Percentiles rank a stretch among this genome's conserved stretches.
phyloP scores from a whole-genome alignment of 2,113 vertebrate species.

The Dasyornis broadbenti region DNA sequence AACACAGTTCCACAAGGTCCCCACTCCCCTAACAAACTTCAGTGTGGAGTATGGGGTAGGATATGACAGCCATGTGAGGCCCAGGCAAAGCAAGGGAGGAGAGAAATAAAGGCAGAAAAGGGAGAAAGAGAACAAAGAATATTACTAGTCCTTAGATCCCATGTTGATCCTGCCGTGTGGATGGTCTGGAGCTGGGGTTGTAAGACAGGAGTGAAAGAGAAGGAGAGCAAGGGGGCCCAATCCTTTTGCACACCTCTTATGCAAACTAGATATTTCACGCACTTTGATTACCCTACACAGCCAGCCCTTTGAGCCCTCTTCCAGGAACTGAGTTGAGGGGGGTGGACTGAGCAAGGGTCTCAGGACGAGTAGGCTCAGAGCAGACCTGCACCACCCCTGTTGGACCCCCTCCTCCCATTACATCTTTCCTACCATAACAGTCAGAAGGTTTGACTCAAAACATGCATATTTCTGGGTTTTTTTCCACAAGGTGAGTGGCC shows the following conservation, averaged over 20 bases:
- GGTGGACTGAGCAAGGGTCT: background rate
- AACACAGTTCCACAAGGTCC: background rate
- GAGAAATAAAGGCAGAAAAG: background rate
- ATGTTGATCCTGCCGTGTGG: fast-evolving
- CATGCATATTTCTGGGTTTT: background rate
- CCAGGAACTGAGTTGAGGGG: background rate
- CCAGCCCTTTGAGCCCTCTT: background rate
- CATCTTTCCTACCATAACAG: background rate
- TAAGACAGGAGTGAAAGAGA: background rate
- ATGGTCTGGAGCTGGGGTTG: background rate
- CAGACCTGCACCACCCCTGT: background rate
- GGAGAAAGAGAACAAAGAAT: background rate
- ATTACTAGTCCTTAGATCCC: background rate
- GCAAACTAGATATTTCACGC: background rate
- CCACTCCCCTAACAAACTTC: background rate
- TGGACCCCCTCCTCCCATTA: background rate
- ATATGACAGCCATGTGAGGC: background rate
- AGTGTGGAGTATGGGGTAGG: background rate
- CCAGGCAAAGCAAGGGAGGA: background rate
- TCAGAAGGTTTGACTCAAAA: background rate
- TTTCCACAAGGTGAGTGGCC: background rate
- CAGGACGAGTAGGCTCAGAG: background rate
- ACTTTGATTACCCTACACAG: background rate
- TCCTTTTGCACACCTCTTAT: background rate
- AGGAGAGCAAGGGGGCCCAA: background rate